A percentile compares a stretch with the other conserved stretches of the same genome.
phyloP scores from a whole-genome alignment of 2,113 vertebrate genomes.

The Hippolais icterina region DNA sequence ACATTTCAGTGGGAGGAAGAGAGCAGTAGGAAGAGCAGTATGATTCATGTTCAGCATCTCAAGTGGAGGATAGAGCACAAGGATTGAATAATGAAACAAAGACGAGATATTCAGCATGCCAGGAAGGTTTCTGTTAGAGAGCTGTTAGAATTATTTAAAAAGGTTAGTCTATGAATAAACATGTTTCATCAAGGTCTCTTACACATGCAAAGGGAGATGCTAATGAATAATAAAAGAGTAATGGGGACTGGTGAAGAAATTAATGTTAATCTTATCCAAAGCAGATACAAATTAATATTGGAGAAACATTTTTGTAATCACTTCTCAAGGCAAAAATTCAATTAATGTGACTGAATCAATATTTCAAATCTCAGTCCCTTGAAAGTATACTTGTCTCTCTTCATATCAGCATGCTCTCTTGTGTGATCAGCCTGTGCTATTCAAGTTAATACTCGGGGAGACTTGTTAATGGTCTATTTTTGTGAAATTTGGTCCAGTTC shows the following conservation, averaged over 20 bases:
- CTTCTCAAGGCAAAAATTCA: conserved; percentile 90
- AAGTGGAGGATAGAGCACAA: conserved; percentile 85
- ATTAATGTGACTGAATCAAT: conserved; percentile 90
- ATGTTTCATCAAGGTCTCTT: conserved; percentile 96
- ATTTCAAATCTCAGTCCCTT: conserved; percentile 83
- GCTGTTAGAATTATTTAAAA: conserved; percentile 99
- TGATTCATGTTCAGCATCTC: conserved; percentile 92
- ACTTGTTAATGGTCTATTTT: conserved; percentile 58
- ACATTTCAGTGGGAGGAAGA: conserved; percentile 77
- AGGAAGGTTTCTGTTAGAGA: conserved; percentile 90
- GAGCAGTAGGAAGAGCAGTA: conserved; percentile 74
- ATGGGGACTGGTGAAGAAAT: conserved; percentile 84
- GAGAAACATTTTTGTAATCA: conserved; percentile 89
- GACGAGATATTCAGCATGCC: conserved; percentile 90
- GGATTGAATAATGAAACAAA: conserved; percentile 96
- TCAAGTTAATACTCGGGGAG: conserved; percentile 61
- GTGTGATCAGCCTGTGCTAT: conserved; percentile 43
- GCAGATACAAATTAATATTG: conserved; percentile 88
- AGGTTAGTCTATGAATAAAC: conserved; percentile 99
- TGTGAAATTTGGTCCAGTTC: conserved; percentile 40
- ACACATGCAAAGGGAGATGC: conserved; percentile 86
- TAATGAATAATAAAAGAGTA: conserved; percentile 96
- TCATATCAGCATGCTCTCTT: conserved; percentile 63
- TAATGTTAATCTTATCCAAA: conserved; percentile 86
- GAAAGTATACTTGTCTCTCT: conserved; percentile 74